A percentile compares a stretch with the other conserved stretches of the same genome.
Conservation (phyloP, 2,888 invertebrate genomes). For the Smittia sp. region DNA sequence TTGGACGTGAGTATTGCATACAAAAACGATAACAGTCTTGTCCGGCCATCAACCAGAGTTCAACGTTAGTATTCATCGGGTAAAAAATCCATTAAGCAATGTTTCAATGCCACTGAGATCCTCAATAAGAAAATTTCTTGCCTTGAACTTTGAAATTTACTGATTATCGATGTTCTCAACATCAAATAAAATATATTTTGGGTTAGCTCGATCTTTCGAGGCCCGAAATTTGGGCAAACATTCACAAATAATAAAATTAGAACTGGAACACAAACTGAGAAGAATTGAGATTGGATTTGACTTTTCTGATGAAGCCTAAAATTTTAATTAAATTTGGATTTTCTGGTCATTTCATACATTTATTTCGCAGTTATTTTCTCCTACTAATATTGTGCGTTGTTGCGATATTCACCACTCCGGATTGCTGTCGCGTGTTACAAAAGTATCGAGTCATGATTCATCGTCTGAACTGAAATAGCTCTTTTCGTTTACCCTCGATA, state of each 20-base stretch:
- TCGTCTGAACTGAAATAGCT: background rate
- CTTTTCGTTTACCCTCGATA: background rate
- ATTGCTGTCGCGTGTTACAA: constrained; percentile 18
- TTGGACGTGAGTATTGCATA: background rate
- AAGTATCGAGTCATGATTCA: background rate
- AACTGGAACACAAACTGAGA: too few species aligned
- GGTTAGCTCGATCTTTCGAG: too few species aligned
- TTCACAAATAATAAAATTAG: too few species aligned
- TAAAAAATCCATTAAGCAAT: background rate
- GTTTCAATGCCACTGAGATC: background rate
- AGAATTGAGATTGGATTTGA: too few species aligned
- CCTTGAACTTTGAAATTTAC: background rate
- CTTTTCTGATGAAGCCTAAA: too few species aligned
- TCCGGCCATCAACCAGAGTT: background rate
- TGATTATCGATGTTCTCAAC: constrained; percentile 2
- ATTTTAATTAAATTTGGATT: too few species aligned
- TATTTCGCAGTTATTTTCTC: background rate
- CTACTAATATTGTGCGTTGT: background rate
- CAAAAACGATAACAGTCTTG: constrained; percentile 26
- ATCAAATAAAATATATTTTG: too few species aligned
- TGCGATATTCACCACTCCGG: background rate
- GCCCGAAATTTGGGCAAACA: too few species aligned
- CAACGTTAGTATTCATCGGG: too few species aligned
- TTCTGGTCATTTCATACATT: too few species aligned
- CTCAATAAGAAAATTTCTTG: background rate